These are phyloP conservation scores for Caenorhabditis auriculariae DNA, from an alignment of 2,888 invertebrate genomes.

Conservation along the genomic window DNA sequence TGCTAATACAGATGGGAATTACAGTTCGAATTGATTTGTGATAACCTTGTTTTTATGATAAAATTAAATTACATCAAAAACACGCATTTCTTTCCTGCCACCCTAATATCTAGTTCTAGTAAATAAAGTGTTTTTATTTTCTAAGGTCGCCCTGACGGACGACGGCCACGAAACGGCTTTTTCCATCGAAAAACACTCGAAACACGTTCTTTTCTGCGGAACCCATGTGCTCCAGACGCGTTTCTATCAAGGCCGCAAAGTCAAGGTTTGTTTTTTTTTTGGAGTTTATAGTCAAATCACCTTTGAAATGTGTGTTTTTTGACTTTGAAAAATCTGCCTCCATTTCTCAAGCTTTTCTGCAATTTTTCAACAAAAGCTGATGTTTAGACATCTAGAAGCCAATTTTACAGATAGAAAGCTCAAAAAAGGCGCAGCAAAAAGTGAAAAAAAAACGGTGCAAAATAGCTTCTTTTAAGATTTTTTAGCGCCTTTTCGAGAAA, in stretches of 20 bases:
- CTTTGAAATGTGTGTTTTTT: too few relatives aligned
- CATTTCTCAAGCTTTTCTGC: too few relatives aligned
- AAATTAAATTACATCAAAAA: not conserved
- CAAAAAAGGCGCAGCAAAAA: too few relatives aligned
- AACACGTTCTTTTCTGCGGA: slow-evolving; percentile 84
- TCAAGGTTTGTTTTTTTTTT: slow-evolving; percentile 40
- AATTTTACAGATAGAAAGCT: not conserved
- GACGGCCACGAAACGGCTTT: slow-evolving; percentile 31
- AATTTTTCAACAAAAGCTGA: too few relatives aligned
- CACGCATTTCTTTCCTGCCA: not conserved
- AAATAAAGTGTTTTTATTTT: not conserved
- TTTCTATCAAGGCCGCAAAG: slow-evolving; percentile 64
- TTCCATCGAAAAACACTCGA: slow-evolving; percentile 76
- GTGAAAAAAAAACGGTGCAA: too few relatives aligned
- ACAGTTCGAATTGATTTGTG: too few relatives aligned
- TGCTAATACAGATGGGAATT: too few relatives aligned
- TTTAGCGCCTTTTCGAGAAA: too few relatives aligned
- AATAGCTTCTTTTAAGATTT: too few relatives aligned
- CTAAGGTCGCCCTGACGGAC: slow-evolving; percentile 28
- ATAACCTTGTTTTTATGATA: not conserved
- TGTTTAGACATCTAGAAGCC: not conserved
- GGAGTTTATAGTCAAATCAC: not conserved
- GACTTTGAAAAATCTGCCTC: too few relatives aligned
- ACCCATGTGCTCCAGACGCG: slow-evolving; percentile 86
- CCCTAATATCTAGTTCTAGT: too few relatives aligned